Conservation (phyloP, 2,113 vertebrate species). For the Microtus oregoni region DNA sequence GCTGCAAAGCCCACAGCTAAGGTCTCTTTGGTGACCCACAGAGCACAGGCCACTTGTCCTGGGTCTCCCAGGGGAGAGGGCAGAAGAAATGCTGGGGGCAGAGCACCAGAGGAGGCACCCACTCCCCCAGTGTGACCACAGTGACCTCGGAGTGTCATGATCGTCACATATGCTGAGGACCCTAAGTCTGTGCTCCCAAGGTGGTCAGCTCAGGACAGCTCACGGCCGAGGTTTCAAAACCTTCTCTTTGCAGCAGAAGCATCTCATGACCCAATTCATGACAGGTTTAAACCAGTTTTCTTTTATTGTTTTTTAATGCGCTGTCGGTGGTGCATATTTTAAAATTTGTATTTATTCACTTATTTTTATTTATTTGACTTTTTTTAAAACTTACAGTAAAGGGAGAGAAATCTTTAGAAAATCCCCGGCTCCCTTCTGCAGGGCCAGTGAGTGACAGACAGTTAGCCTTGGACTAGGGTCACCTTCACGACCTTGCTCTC, state of each 20-base stretch:
- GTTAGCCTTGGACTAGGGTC: background rate
- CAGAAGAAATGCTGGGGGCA: background rate
- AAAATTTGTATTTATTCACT: background rate
- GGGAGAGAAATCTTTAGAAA: background rate
- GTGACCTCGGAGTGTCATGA: background rate
- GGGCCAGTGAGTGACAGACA: background rate
- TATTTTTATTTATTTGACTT: background rate
- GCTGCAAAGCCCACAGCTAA: background rate
- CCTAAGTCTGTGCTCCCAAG: background rate
- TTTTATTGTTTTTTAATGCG: background rate
- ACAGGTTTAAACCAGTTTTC: background rate
- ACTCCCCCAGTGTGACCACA: background rate
- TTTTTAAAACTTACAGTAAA: too few species aligned
- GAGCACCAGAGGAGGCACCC: background rate
- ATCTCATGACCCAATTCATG: background rate
- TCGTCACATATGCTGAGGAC: fast-evolving
- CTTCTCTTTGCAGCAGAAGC: background rate
- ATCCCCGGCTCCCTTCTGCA: background rate
- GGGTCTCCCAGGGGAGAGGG: background rate
- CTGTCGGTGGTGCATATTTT: too few species aligned
- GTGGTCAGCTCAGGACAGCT: background rate
- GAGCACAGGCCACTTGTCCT: background rate
- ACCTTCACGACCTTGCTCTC: background rate
- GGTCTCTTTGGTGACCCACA: background rate
- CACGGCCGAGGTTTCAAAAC: background rate